Evolutionary conservation across 2,888 invertebrate genomes (phyloP).

Genomic region (Anorthoa munda): DNA sequence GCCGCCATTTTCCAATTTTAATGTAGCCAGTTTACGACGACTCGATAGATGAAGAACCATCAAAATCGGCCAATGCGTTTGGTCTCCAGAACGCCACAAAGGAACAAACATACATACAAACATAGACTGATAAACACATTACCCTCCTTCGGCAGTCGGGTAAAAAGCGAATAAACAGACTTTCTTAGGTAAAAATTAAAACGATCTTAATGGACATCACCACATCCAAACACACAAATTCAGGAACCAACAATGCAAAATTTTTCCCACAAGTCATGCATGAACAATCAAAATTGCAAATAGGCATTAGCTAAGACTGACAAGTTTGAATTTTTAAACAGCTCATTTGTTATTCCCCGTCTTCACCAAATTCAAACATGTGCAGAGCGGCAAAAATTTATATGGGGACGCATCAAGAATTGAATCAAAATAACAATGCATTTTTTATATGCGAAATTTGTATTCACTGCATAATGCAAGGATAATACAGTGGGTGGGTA

Average conservation of each 20-base stretch:
- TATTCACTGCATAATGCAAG: slow-evolving; percentile 84
- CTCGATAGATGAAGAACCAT: no score
- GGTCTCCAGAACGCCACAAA: no score
- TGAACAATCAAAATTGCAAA: slow-evolving; percentile 57
- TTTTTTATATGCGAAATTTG: slow-evolving; percentile 81
- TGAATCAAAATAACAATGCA: slow-evolving; percentile 84
- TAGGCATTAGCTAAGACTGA: slow-evolving; percentile 56
- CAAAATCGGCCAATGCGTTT: no score
- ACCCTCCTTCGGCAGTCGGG: no score
- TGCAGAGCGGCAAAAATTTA: slow-evolving; percentile 77
- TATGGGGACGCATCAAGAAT: slow-evolving; percentile 80
- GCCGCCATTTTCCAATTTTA: no score
- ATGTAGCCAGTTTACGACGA: no score
- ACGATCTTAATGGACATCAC: background rate
- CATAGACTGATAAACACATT: no score
- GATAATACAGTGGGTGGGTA: slow-evolving; percentile 87
- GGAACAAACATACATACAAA: no score
- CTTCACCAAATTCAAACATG: slow-evolving; percentile 68
- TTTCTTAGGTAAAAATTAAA: background rate
- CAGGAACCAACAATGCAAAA: slow-evolving; percentile 31
- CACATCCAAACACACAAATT: slow-evolving; percentile 8
- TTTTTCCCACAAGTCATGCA: slow-evolving; percentile 27
- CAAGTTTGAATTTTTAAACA: slow-evolving; percentile 50
- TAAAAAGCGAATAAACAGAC: no score
- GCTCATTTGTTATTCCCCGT: slow-evolving; percentile 59